These are phyloP conservation scores for Drosophila barbarae DNA, from an alignment of 2,888 invertebrate species.

Conservation along the genomic window DNA sequence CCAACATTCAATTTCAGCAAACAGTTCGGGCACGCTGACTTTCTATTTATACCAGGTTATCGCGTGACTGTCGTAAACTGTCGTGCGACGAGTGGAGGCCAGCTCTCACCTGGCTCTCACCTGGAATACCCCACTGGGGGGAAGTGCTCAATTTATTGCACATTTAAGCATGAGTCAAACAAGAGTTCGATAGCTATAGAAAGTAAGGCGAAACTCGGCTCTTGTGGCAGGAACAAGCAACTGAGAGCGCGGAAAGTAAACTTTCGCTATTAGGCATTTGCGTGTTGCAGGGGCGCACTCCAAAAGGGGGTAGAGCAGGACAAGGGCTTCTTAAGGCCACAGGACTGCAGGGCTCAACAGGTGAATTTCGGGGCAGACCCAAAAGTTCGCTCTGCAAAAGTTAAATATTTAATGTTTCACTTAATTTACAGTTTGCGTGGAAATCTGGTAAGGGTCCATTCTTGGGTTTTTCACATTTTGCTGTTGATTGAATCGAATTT, in stretches of 20 bases:
- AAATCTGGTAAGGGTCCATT: conserved; percentile 10
- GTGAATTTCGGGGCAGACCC: background rate
- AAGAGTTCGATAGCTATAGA: conserved; percentile 54
- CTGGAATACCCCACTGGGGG: conserved; percentile 2
- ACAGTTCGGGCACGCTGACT: conserved; percentile 58
- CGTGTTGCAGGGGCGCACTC: conserved; percentile 43
- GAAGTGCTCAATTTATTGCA: conserved; percentile 65
- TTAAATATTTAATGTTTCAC: conserved; percentile 47
- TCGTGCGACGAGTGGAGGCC: conserved; percentile 27
- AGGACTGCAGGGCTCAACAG: conserved; percentile 14
- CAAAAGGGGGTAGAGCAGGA: background rate
- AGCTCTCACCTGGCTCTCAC: conserved; percentile 11
- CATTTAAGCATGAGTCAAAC: conserved; percentile 61
- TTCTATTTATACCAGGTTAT: conserved; percentile 58
- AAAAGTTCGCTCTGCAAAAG: conserved; percentile 15
- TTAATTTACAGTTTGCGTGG: conserved; percentile 36
- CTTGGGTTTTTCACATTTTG: conserved; percentile 37
- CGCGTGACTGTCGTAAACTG: conserved; percentile 58
- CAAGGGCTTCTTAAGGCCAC: background rate
- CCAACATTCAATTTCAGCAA: conserved; percentile 67
- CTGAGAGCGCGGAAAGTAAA: conserved; percentile 30
- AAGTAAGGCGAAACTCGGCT: conserved; percentile 44
- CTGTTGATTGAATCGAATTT: conserved; percentile 63
- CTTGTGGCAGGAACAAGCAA: conserved; percentile 37
- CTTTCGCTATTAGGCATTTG: conserved; percentile 47